Base-by-base conservation (phyloP, 2,888 invertebrate species). In the Periphyllus acericola region DNA sequence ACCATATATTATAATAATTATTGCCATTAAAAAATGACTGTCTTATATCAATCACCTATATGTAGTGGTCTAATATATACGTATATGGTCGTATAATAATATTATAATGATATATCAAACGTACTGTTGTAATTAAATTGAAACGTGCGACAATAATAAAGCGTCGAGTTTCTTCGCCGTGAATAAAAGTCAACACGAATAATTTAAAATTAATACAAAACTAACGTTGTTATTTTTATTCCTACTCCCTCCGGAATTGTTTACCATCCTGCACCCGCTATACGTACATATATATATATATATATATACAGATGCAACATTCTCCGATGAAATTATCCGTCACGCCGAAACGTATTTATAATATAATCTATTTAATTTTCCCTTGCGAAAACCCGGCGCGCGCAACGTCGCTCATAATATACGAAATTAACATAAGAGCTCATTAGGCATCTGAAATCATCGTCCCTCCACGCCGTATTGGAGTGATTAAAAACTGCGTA, bases 301-400 rank as follows among this genome's bases (percentile, higher is more conserved):
- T 82, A 81, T 71, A 52, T 52, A 19, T 17, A n/a, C 14, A 14
- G 40, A 52, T 78, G 19, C 46, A 3, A 78, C 19, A 78, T 55
- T 25, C 71, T 83, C 52, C 82, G 34, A 52, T 52, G 9, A 72
- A 72, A 83, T 72, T 52, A 52, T 83, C 82, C 34, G 11, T 52
- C 52, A 19, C 32, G 34, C 11, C 52, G 25, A 71, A 46, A 81
- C 21, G 40, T 21, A 60, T 25, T 19, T 60, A 74, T 40, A 34
- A 72, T 72, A 72, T 68, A 81, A 82, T 82, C 82, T 71, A 82
- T 71, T 82, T 82, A 71, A 82, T 72, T 72, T 82, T 72, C 82
- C 82, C 82, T 82, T n/a, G 25, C 46, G 25, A 46, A 29, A 71
- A 46, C 71, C 46, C 46, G 25, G 36, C 11, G 17, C 29, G 32